phyloP scores from a whole-genome alignment of 2,797 vertebrate species.

The Channallabes apus region DNA sequence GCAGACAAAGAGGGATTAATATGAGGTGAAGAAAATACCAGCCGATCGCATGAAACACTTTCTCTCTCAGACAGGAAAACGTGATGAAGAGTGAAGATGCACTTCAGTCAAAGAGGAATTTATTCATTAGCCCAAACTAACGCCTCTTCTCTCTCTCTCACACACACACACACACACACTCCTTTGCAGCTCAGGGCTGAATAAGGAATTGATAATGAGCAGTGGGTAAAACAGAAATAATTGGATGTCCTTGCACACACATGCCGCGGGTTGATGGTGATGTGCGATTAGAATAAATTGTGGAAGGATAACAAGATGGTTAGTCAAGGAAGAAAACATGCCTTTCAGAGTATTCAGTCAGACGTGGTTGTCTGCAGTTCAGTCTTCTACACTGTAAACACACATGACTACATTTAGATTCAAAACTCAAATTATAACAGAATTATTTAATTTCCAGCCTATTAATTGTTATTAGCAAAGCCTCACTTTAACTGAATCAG shows the following conservation, averaged over 20 bases:
- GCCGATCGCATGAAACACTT: constrained; percentile 80
- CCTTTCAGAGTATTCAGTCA: constrained; percentile 31
- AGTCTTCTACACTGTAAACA: not conserved
- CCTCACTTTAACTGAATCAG: not conserved
- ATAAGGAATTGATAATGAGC: constrained; percentile 86
- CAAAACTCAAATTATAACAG: not conserved
- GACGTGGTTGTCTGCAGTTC: not conserved
- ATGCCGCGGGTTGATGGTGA: constrained; percentile 77
- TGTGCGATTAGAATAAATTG: constrained; percentile 65
- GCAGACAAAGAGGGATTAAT: constrained; percentile 74
- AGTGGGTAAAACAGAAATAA: constrained; percentile 85
- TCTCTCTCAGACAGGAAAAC: constrained; percentile 68
- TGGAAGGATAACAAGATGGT: constrained; percentile 43
- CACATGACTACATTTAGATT: constrained; percentile 3
- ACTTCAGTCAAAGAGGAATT: constrained; percentile 77
- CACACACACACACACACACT: constrained; percentile 12
- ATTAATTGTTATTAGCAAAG: not conserved
- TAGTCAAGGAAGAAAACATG: constrained; percentile 27
- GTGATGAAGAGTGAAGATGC: constrained; percentile 67
- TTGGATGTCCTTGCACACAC: constrained; percentile 81
- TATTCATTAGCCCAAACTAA: constrained; percentile 84
- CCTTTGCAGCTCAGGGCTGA: constrained; percentile 78
- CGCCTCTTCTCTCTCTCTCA: constrained; percentile 37
- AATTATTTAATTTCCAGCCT: not conserved
- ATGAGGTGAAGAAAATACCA: constrained; percentile 76